Percentiles rank a stretch among this genome's conserved stretches.
phyloP scores from a whole-genome alignment of 2,113 vertebrate species.

The Myotis yumanensis region DNA sequence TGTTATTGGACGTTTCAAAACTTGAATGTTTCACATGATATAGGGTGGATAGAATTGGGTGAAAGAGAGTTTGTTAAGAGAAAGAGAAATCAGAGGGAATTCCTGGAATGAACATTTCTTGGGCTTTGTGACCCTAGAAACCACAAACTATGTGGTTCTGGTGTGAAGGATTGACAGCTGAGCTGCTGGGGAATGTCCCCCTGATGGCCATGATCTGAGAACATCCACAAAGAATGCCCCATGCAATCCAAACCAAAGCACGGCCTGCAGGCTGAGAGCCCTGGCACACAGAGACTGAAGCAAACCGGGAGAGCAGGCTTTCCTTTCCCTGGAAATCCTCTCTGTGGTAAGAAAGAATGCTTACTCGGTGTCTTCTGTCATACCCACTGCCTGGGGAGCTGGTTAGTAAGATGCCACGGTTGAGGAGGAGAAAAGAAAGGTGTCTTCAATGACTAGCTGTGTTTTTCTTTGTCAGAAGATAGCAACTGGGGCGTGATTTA shows the following conservation, averaged over 20 bases:
- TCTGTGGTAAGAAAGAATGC: not conserved
- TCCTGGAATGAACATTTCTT: not conserved
- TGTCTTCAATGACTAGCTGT: not conserved
- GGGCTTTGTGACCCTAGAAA: not conserved
- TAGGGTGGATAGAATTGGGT: not conserved
- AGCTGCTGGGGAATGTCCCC: not conserved
- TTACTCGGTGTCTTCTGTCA: not conserved
- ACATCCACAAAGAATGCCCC: not conserved
- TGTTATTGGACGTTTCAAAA: not conserved
- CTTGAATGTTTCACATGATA: not conserved
- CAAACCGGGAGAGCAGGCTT: rapidly evolving
- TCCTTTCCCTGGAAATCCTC: no score
- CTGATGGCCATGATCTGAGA: not conserved
- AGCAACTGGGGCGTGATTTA: not conserved
- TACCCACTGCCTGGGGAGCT: rapidly evolving
- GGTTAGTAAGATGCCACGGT: not conserved
- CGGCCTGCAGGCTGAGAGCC: rapidly evolving
- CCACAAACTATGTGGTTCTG: not conserved
- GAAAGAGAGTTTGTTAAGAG: not conserved
- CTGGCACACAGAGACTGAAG: not conserved
- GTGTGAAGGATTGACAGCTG: not conserved
- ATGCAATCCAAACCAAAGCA: not conserved
- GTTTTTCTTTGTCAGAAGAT: not conserved
- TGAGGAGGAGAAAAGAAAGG: not conserved
- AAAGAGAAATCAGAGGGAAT: not conserved